A percentile compares a stretch with the other conserved stretches of the same genome.
phyloP scores from a whole-genome alignment of 1,140 invertebrate species.

The Oryctes rhinoceros region DNA sequence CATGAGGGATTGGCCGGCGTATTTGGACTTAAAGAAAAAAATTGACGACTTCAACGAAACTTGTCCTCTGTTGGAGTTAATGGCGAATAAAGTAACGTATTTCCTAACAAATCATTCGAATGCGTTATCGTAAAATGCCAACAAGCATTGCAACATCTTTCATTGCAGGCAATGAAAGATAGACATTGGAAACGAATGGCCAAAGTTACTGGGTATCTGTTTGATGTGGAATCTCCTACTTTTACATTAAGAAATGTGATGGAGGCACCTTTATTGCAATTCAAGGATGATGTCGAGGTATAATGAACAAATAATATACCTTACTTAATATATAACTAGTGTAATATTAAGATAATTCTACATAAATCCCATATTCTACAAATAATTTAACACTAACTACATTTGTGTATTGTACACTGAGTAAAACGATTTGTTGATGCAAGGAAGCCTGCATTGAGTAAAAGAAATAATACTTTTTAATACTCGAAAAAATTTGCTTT shows the following conservation, averaged over 20 bases:
- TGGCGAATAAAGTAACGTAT: conserved; percentile 76
- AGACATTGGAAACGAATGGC: conserved; percentile 86
- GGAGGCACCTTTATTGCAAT: conserved; percentile 82
- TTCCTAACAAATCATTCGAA: background rate
- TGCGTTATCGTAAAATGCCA: too few relatives aligned
- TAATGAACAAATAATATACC: too few relatives aligned
- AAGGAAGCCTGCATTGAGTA: too few relatives aligned
- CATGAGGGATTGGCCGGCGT: conserved; percentile 90
- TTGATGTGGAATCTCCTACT: conserved; percentile 80
- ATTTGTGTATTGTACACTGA: conserved; percentile 12
- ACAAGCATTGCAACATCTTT: conserved; percentile 41
- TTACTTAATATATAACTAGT: too few relatives aligned
- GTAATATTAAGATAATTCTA: too few relatives aligned
- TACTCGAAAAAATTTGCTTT: too few relatives aligned
- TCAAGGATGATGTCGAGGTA: conserved; percentile 89
- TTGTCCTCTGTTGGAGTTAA: conserved; percentile 85
- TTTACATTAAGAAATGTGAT: conserved; percentile 84
- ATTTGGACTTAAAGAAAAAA: conserved; percentile 84
- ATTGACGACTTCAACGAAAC: conserved; percentile 92
- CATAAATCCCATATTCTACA: too few relatives aligned
- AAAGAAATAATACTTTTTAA: too few relatives aligned
- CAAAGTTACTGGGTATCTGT: conserved; percentile 73
- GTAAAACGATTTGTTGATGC: too few relatives aligned
- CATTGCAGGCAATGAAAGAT: conserved; percentile 77
- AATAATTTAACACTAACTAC: too few relatives aligned